These are phyloP conservation scores for Drosophila leonis DNA, from an alignment of 2,888 invertebrate species.

Conservation along the genomic window DNA sequence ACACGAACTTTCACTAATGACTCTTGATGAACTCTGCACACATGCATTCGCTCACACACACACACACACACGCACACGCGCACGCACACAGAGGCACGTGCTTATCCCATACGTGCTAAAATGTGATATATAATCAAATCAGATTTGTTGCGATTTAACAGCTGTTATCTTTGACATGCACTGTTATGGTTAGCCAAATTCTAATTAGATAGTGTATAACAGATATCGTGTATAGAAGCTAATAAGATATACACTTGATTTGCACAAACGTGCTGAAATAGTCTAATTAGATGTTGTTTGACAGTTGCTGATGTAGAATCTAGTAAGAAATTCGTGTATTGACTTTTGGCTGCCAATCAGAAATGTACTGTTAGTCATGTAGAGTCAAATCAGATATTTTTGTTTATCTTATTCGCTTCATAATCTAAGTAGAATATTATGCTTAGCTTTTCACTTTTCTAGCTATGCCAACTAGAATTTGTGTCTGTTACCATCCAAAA, in stretches of 20 bases:
- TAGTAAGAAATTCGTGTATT: neutral
- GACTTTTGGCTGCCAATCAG: neutral
- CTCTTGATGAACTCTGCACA: conserved; percentile 74
- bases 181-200: neutral
- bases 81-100: conserved; percentile 38
- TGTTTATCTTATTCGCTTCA: neutral
- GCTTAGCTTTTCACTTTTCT: neutral
- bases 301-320: neutral
- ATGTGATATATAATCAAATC: conserved; percentile 39
- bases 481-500: neutral
- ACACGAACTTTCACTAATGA: conserved; percentile 81
- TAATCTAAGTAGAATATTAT: neutral
- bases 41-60: conserved; percentile 18
- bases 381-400: neutral
- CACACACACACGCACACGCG: conserved; percentile 22
- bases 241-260: neutral
- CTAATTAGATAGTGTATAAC: neutral
- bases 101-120: conserved; percentile 51
- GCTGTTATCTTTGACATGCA: neutral
- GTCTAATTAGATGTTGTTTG: neutral
- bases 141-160: neutral
- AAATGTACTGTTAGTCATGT: too few species aligned
- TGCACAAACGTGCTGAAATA: neutral
- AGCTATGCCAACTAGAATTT: neutral
- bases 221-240: neutral